Conservation (phyloP, 1,140 invertebrate species). For the Zaprionus lachaisei region DNA sequence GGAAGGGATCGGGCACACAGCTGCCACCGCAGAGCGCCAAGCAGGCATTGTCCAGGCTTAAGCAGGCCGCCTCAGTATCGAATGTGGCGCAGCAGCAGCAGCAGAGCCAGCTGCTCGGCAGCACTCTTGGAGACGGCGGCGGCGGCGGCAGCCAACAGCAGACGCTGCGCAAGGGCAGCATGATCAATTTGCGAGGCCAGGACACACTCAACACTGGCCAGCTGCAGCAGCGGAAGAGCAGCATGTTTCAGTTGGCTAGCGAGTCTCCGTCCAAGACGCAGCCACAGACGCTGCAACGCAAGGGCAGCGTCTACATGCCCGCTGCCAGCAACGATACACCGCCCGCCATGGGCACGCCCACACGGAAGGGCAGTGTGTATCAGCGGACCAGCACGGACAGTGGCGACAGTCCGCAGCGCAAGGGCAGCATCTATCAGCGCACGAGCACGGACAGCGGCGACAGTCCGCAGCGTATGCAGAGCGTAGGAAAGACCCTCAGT, state of each 20-base stretch:
- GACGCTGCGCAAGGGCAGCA: conserved; percentile 62
- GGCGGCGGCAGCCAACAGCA: conserved; percentile 46
- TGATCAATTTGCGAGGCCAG: conserved; percentile 54
- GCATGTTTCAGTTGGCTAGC: conserved; percentile 66
- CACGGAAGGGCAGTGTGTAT: conserved; percentile 74
- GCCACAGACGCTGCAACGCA: conserved; percentile 51
- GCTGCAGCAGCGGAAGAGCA: conserved; percentile 59
- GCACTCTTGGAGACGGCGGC: conserved; percentile 25
- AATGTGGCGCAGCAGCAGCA: conserved; percentile 73
- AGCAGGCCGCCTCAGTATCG: conserved; percentile 75
- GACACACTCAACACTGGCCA: conserved; percentile 36
- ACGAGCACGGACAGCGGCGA: conserved; percentile 50
- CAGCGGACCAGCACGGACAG: conserved; percentile 46
- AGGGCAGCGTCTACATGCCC: conserved; percentile 73
- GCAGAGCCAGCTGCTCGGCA: conserved; percentile 54
- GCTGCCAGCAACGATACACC: conserved; percentile 54
- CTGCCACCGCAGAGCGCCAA: conserved; percentile 79
- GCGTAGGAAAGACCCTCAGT: conserved; percentile 66
- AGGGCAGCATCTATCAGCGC: conserved; percentile 74
- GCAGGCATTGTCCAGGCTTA: conserved; percentile 73
- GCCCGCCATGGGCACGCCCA: conserved; percentile 56
- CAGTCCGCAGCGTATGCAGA: conserved; percentile 71
- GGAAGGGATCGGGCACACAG: conserved; percentile 84
- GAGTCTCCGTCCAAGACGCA: conserved; percentile 14
- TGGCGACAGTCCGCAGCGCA: conserved; percentile 53